phyloP scores from a whole-genome alignment of 2,113 vertebrate genomes.

The Aphyosemion australe region DNA sequence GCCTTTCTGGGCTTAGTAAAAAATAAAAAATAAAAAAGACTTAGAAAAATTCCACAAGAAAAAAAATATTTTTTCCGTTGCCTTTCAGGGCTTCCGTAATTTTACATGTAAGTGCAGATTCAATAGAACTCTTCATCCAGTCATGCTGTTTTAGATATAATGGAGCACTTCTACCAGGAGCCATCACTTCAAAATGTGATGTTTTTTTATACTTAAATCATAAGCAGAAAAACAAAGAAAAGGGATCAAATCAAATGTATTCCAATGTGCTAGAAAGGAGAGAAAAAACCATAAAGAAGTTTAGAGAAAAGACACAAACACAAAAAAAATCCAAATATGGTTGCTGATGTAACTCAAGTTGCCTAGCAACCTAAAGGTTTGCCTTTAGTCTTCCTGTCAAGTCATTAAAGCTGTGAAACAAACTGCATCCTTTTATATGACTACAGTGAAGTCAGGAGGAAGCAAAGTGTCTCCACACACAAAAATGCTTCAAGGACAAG shows the following conservation, averaged over 20 bases:
- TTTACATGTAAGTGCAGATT: too few relatives aligned
- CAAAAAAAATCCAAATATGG: constrained; percentile 40
- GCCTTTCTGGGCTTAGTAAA: too few relatives aligned
- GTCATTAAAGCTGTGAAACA: constrained; percentile 57
- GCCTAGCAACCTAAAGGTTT: constrained; percentile 66
- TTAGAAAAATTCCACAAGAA: too few relatives aligned
- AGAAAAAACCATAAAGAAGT: constrained; percentile 3
- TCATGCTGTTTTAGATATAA: too few relatives aligned
- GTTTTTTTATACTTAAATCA: background rate
- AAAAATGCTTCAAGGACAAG: background rate
- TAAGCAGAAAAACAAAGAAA: background rate
- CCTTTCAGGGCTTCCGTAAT: too few relatives aligned
- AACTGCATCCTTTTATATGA: constrained; percentile 54
- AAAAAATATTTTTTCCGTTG: too few relatives aligned
- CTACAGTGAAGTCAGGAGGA: constrained; percentile 17
- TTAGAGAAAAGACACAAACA: constrained; percentile 32
- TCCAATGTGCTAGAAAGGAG: constrained; percentile 2
- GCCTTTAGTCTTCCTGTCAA: constrained; percentile 39
- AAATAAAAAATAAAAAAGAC: too few relatives aligned
- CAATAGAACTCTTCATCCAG: too few relatives aligned
- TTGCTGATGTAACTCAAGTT: constrained; percentile 46
- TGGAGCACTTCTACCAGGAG: background rate
- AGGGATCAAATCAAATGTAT: background rate
- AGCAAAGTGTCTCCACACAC: constrained; percentile 1
- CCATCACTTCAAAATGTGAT: background rate